A percentile compares a stretch with the other conserved stretches of the same genome.
Conservation (phyloP, 2,888 invertebrate species). For the Malacosoma neustria region DNA sequence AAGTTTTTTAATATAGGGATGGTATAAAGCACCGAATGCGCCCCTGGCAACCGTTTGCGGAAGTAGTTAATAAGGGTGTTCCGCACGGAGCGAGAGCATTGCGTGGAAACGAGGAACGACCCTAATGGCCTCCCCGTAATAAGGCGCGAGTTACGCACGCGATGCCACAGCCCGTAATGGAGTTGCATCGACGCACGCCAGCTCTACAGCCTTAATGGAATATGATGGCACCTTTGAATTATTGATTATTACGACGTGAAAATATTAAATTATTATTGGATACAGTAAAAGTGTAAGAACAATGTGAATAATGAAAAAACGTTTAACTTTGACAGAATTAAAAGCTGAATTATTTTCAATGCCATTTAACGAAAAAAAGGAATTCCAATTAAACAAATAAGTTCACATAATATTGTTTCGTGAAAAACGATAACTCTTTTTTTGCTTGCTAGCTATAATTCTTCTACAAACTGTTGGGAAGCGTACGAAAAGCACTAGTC, state of each 20-base stretch:
- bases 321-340: too few relatives aligned
- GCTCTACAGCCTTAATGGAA: conserved; percentile 1
- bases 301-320: too few relatives aligned
- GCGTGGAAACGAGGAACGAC: conserved; percentile 20
- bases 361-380: too few relatives aligned
- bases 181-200: neutral
- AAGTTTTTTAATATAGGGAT: neutral
- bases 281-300: too few relatives aligned
- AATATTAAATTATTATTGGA: neutral
- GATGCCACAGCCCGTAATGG: neutral
- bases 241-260: neutral
- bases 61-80: conserved; percentile 33
- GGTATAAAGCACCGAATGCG: neutral
- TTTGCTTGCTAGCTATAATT: too few relatives aligned
- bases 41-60: conserved; percentile 7
- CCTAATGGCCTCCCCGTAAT: conserved; percentile 33
- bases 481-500: too few relatives aligned
- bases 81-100: conserved; percentile 17
- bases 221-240: neutral
- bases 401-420: too few relatives aligned
- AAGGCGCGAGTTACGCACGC: conserved; percentile 19
- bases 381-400: too few relatives aligned
- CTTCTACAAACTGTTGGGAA: too few relatives aligned
- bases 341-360: too few relatives aligned
- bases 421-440: too few relatives aligned